Base-by-base conservation (phyloP, 2,113 vertebrate genomes). In the Hystrix brachyura region DNA sequence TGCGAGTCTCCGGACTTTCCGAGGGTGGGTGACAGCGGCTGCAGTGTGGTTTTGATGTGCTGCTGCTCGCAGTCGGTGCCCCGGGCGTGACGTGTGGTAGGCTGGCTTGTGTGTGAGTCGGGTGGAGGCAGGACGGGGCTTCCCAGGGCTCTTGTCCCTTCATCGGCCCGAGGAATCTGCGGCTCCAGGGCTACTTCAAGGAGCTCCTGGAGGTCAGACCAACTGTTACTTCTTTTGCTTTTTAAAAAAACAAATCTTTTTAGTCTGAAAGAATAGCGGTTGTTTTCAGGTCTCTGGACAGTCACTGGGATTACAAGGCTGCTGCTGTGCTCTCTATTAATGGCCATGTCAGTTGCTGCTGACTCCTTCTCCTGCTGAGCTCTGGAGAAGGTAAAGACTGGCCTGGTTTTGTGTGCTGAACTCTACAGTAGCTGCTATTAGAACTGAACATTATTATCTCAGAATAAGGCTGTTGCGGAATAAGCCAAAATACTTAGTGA, bases 381-480 rank as follows among this genome's bases (percentile, higher is more conserved):
- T 92, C 57, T 71, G 80, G 55, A 64, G 91, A 81, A 87, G 76
- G 80, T 71, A 71, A 94, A 67, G 84, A 21, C 2, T 64, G 12
- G 10, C 48, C 43, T 86, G 51, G 34, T 69, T 88, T 82, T 81
- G 34, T 76, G 11, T 96, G 38, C 72, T 79, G 72, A 55, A 88
- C 46, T 94, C 17, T 67, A 51, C 74, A 85, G 57, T 90, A 67
- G 60, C 80, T 92, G 34, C 55, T 93, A 29, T 69, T 85, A 38
- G 90, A 94, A 87, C 95, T 95, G 82, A 96, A 97, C 95, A 90
- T 96, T 94, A 3, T 86, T 86, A n/a, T 91, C 60, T 97, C 72
- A 65, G 64, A 97, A 80, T 59, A 94, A 97, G 94, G 67, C 51
- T 78, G 84, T 87, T 59, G 7, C 86, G 48, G 90, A 55, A 72